These are phyloP conservation scores for Pholis gunnellus DNA, from an alignment of 2,113 vertebrate species.

Conservation along the genomic window DNA sequence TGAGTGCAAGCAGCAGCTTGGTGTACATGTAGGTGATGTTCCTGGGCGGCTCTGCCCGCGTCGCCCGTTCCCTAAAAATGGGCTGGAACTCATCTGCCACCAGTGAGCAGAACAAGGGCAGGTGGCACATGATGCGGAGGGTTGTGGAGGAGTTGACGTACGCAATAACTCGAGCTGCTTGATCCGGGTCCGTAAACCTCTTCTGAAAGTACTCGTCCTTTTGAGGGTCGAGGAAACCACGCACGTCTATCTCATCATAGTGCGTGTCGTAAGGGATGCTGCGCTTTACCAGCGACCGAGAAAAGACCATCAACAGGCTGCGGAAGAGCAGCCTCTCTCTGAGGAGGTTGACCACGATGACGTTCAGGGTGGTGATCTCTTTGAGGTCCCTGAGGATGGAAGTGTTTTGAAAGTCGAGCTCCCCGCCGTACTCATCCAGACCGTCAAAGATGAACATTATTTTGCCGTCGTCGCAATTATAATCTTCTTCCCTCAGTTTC, in stretches of 20 bases:
- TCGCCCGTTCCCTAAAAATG: constrained; percentile 31
- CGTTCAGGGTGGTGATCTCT: constrained; percentile 18
- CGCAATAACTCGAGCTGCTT: constrained; percentile 68
- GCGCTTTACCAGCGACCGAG: constrained; percentile 47
- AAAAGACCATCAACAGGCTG: constrained; percentile 48
- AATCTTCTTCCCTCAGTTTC: constrained; percentile 55
- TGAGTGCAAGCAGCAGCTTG: constrained; percentile 65
- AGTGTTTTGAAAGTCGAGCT: constrained; percentile 68
- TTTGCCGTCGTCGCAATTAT: constrained; percentile 49
- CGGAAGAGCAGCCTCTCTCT: constrained; percentile 65
- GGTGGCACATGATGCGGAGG: constrained; percentile 81
- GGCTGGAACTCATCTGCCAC: constrained; percentile 61
- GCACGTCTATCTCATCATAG: constrained; percentile 68
- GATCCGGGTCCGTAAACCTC: constrained; percentile 60
- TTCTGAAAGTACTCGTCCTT: constrained; percentile 78
- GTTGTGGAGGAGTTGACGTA: constrained; percentile 71
- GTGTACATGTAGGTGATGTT: constrained; percentile 79
- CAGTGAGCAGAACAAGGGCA: constrained; percentile 81
- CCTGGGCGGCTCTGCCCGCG: constrained; percentile 53
- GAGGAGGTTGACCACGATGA: constrained; percentile 78
- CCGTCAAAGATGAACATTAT: constrained; percentile 81
- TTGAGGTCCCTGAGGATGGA: constrained; percentile 42
- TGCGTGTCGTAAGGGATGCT: constrained; percentile 63
- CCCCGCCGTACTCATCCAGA: constrained; percentile 71
- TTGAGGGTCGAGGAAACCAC: constrained; percentile 72